Evolutionary conservation across 1,140 invertebrate genomes (phyloP), one percentile per base, ranked within the genome.

Genomic region (Plectrocnemia conspersa): DNA sequence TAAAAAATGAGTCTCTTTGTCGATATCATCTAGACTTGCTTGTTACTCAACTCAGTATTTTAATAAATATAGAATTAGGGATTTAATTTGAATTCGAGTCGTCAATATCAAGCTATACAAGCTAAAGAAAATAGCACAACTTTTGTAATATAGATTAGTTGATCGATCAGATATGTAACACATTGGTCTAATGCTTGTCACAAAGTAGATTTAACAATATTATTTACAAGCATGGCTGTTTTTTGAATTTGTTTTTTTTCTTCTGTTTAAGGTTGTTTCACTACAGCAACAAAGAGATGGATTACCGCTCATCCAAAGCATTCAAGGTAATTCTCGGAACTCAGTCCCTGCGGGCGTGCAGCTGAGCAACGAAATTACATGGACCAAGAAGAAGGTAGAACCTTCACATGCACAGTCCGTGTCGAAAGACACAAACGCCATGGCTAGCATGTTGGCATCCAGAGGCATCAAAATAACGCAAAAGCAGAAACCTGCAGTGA

Each of bases 391-490:
- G 54, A 57, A 59, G 57, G 56, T 53, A 9, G n/a, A 19, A n/a
- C 53, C 52, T 11, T 66, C 59, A 5, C 38, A 67, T 1, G 64
- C 67, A 5, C 49, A 71, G 58, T 71, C 73, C 2, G 80, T 81
- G 27, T 81, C 82, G 57, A 79, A 79, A 24, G 82, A 86, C 62
- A 82, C 84, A 3, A 84, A 81, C 50, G 81, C 80, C 1, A 85
- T 88, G 58, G 84, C 85, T 1, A 86, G 83, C 68, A 80, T 87
- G 25, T 67, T 89, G 33, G 85, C 84, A 7, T 83, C 84, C 10
- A 69, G 86, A 57, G 86, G 86, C 15, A 88, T 88, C 48, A 87
- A 84, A 21, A 82, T 88, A 0, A 88, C 85, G 47, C 80, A 80
- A 21, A 76, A 35, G 79, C 33, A 38, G 25, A 50, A 79, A 62